Evolutionary conservation across 2,888 invertebrate genomes (phyloP), one percentile per base, ranked within the genome.

Genomic region (Folsomia manolachei): DNA sequence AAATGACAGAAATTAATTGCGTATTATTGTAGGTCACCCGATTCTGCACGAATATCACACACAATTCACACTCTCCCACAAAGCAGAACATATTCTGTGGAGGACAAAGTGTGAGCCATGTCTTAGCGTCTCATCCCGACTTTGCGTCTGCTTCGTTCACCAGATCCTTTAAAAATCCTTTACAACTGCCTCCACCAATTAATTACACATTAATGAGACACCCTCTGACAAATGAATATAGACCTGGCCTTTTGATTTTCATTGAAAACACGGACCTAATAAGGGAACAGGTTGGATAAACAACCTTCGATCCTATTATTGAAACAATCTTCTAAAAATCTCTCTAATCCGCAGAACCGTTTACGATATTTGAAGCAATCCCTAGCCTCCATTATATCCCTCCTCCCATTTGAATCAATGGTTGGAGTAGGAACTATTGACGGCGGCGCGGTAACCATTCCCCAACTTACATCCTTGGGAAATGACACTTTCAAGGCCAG

Each of bases 41-140:
- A 82, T 88, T 89, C 81, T 90, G 90, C 82, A 87, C 88, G 78
- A 86, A 87, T 26, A 84, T 84, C 18, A 88, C 84, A 21, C 89
- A 89, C 83, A 88, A 89, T 81, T 83, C 84, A 1, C 86, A 87
- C 73, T 87, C 89, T 0, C 89, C 88, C 0, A 89, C 89, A n/a
- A 89, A 88, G 82, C 90, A 90, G 75, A 90, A 89, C 82, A 84
- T 87, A 18, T 83, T 89, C 19, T 90, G 90, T 81, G 84, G 86
- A 69, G 84, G 88, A 25, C 84, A 85, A 61, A 88, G 88, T 81
- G 87, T 87, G 0, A 83, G 87, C 80, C 88, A 88, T 67, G 86
- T 89, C 11, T 87, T 88, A 56, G 81, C 85, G 18, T 83, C 84
- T 69, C 87, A 88, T 81, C 73, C 23, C 51, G 67, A 67, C 53